A percentile compares a stretch with the other conserved stretches of the same genome.
Evolutionary conservation across 2,888 invertebrate genomes (phyloP).

Genomic region (Dryomyza anilis): DNA sequence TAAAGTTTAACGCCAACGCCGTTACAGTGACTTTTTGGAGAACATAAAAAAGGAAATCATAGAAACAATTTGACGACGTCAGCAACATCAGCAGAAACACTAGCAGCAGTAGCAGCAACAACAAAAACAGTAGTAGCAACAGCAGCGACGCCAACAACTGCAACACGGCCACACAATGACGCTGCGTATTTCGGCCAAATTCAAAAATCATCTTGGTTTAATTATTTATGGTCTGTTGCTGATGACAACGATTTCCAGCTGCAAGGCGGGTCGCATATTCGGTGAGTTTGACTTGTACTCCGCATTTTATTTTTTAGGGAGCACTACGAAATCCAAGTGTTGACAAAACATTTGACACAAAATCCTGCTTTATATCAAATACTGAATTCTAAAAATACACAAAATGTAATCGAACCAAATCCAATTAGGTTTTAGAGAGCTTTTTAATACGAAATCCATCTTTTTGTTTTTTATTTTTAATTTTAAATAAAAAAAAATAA

Average conservation of each 20-base stretch:
- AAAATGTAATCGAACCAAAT: too few relatives aligned
- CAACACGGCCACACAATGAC: constrained; percentile 48
- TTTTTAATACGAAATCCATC: too few relatives aligned
- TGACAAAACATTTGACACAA: too few relatives aligned
- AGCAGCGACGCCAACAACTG: not conserved
- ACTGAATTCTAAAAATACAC: too few relatives aligned
- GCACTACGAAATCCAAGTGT: too few relatives aligned
- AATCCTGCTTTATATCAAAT: too few relatives aligned
- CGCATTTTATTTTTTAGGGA: too few relatives aligned
- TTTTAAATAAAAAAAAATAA: too few relatives aligned
- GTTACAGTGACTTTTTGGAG: too few relatives aligned
- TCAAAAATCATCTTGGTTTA: constrained; percentile 59
- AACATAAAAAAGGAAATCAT: not conserved
- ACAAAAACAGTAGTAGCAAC: not conserved
- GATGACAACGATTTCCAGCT: constrained; percentile 46
- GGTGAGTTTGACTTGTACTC: constrained; percentile 53
- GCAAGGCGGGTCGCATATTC: constrained; percentile 58
- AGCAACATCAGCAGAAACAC: not conserved
- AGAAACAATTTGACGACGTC: not conserved
- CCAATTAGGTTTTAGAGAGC: too few relatives aligned
- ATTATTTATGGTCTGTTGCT: constrained; percentile 59
- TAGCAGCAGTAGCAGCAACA: not conserved
- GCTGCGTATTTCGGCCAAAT: constrained; percentile 57
- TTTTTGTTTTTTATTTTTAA: too few relatives aligned
- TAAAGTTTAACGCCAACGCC: too few relatives aligned